A percentile compares a stretch with the other conserved stretches of the same genome.
Evolutionary conservation across 2,888 invertebrate genomes (phyloP).

Genomic region (Phrixothrix hirtus): DNA sequence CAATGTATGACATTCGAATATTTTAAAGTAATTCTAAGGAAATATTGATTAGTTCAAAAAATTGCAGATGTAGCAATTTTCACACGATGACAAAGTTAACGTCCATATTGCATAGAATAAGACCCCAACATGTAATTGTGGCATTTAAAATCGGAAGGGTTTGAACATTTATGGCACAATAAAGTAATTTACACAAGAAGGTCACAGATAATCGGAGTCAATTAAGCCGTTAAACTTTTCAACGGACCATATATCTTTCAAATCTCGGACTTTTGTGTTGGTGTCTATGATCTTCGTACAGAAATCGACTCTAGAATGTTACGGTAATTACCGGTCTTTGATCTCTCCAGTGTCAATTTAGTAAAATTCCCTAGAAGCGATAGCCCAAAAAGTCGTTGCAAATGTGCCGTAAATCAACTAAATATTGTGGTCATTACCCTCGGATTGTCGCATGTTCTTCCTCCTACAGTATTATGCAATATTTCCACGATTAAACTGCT

Average conservation of each 20-base stretch:
- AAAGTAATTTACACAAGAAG: slow-evolving; percentile 63
- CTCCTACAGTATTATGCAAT: slow-evolving; percentile 27
- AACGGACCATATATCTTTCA: slow-evolving; percentile 12
- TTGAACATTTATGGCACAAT: slow-evolving; percentile 60
- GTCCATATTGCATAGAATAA: too few relatives aligned
- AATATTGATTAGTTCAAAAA: too few relatives aligned
- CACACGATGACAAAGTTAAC: too few relatives aligned
- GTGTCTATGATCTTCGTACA: slow-evolving; percentile 1
- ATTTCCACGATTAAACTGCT: slow-evolving; percentile 16
- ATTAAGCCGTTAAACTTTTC: slow-evolving; percentile 45
- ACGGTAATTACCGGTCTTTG: slow-evolving; percentile 45
- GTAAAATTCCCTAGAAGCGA: slow-evolving; percentile 8
- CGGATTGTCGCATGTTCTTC: slow-evolving; percentile 9
- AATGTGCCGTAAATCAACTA: slow-evolving; percentile 37
- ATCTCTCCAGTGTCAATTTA: slow-evolving; percentile 18
- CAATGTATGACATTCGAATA: too few relatives aligned
- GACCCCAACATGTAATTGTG: too few relatives aligned
- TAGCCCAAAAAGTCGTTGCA: slow-evolving; percentile 11
- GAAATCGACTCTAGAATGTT: slow-evolving; percentile 37
- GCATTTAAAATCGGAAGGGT: slow-evolving; percentile 12
- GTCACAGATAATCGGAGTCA: slow-evolving; percentile 61
- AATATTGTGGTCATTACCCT: slow-evolving; percentile 28
- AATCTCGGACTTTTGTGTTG: slow-evolving; percentile 4
- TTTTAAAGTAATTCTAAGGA: too few relatives aligned
- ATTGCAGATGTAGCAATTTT: too few relatives aligned